Conservation (phyloP, 2,797 vertebrate genomes). For the Syndactyla subalaris region DNA sequence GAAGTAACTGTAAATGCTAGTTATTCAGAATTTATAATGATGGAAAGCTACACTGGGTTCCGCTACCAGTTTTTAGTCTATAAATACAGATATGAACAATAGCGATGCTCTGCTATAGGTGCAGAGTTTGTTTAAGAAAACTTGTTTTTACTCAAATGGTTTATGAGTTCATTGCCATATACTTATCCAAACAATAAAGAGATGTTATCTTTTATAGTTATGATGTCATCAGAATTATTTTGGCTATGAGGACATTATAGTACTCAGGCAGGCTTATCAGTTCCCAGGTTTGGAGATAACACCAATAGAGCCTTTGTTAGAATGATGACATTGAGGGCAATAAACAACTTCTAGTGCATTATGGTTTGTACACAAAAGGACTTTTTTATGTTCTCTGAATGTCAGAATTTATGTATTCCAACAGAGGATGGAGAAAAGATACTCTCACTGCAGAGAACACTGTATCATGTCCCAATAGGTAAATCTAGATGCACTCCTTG, state of each 20-base stretch:
- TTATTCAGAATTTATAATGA: not conserved
- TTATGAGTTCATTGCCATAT: not conserved
- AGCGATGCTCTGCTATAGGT: not conserved
- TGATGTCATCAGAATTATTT: not conserved
- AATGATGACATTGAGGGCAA: not conserved
- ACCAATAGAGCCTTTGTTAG: not conserved
- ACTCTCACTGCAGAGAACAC: not conserved
- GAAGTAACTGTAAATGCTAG: not conserved
- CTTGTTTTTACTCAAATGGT: not conserved
- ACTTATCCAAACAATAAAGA: not conserved
- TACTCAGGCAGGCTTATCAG: not conserved
- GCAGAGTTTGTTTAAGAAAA: not conserved
- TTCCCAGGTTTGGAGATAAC: not conserved
- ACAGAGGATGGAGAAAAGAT: not conserved
- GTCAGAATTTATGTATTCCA: not conserved
- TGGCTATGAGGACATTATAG: not conserved
- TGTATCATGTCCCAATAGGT: not conserved
- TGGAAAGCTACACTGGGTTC: not conserved
- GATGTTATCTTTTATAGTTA: not conserved
- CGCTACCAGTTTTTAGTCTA: not conserved
- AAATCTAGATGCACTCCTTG: not conserved
- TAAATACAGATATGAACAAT: not conserved
- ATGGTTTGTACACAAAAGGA: not conserved
- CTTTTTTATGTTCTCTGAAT: not conserved
- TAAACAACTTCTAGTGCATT: not conserved